These are phyloP conservation scores for Osmoderma eremita DNA, from an alignment of 2,888 invertebrate species.

Conservation along the genomic window DNA sequence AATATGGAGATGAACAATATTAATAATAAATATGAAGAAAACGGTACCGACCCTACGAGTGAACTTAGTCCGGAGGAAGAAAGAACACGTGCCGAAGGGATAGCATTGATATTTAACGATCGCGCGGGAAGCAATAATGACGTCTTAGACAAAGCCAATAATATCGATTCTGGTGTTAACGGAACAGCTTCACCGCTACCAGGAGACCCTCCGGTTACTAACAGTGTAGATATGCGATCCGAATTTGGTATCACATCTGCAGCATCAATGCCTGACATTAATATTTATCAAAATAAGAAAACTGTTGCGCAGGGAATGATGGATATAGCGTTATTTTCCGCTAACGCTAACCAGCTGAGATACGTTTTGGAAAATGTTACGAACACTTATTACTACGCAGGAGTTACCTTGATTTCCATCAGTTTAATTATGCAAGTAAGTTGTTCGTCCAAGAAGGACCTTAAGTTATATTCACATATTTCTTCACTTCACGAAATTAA, in stretches of 20 bases:
- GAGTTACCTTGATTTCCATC: slow-evolving; percentile 76
- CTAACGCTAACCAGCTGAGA: slow-evolving; percentile 89
- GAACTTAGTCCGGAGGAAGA: slow-evolving; percentile 4
- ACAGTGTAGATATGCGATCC: slow-evolving; percentile 5
- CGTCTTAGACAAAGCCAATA: slow-evolving; percentile 8
- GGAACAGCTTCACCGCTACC: too few species aligned
- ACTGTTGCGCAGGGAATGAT: slow-evolving; percentile 93
- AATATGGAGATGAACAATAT: slow-evolving; percentile 14
- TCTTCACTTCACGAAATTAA: too few species aligned
- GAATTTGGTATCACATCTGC: slow-evolving; percentile 2
- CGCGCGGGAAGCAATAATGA: background rate
- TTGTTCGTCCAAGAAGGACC: background rate
- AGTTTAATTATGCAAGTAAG: slow-evolving; percentile 84
- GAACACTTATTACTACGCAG: slow-evolving; percentile 82
- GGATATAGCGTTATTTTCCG: slow-evolving; percentile 87
- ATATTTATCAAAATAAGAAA: slow-evolving; percentile 90
- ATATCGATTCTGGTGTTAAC: background rate
- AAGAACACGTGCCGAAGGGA: background rate
- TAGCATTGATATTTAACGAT: background rate
- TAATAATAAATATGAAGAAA: background rate
- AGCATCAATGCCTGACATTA: slow-evolving; percentile 74
- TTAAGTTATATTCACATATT: too few species aligned
- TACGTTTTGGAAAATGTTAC: slow-evolving; percentile 78
- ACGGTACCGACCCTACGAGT: background rate
- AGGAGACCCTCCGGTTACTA: background rate